A percentile compares a stretch with the other conserved stretches of the same genome.
Conservation (phyloP, 30 jellyfish, hydroid and myxozoan genomes). For the Aurelia coerulea region DNA sequence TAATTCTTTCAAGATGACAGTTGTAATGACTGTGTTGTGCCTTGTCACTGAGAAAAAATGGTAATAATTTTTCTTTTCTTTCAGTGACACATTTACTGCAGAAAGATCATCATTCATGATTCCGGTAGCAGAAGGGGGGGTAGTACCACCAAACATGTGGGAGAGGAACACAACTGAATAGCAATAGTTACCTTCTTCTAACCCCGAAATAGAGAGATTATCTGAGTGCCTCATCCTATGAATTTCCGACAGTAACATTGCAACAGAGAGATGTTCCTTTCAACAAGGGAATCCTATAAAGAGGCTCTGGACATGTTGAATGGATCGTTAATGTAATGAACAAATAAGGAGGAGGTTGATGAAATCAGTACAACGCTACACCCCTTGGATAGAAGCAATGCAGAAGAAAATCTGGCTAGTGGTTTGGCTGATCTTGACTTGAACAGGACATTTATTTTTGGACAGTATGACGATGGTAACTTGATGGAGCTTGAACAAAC, state of each 20-base stretch:
- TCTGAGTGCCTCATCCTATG: too few species aligned
- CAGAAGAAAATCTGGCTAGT: not conserved
- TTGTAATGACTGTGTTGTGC: not conserved
- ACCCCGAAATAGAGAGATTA: too few species aligned
- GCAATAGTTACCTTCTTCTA: too few species aligned
- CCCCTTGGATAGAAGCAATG: not conserved
- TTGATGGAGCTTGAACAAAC: conserved; percentile 2
- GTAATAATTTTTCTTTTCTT: not conserved
- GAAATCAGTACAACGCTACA: not conserved
- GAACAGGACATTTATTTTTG: not conserved
- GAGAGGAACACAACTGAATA: too few species aligned
- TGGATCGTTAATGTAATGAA: too few species aligned
- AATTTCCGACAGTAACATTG: too few species aligned
- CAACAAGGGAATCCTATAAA: too few species aligned
- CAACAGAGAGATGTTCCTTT: too few species aligned
- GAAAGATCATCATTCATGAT: not conserved
- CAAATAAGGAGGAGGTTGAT: not conserved
- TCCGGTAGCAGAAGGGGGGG: too few species aligned
- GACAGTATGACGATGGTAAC: not conserved
- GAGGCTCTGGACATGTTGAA: too few species aligned
- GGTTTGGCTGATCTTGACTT: conserved; percentile 5
- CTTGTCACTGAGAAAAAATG: not conserved
- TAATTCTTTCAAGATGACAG: not conserved
- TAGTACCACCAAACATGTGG: too few species aligned
- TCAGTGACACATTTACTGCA: not conserved